A percentile compares a stretch with the other conserved stretches of the same genome.
These are phyloP conservation scores for Channa argus DNA, from an alignment of 2,113 vertebrate genomes.

Conservation along the genomic window DNA sequence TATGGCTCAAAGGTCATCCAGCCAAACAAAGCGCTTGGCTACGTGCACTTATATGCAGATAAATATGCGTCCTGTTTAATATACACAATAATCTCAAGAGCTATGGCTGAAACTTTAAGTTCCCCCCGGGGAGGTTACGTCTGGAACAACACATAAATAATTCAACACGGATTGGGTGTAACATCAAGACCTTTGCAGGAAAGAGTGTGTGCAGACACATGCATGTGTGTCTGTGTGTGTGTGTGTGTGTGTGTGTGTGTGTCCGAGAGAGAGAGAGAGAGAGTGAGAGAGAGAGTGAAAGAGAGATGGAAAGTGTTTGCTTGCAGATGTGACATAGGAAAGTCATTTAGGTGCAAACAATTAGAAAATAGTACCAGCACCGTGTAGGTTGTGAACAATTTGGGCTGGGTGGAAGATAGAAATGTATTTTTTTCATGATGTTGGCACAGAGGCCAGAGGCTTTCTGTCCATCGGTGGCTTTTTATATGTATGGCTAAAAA, in stretches of 20 bases:
- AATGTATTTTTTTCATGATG: background rate
- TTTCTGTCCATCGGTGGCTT: too few relatives aligned
- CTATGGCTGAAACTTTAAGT: constrained; percentile 42
- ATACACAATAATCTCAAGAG: constrained; percentile 28
- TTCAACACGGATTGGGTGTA: constrained; percentile 57
- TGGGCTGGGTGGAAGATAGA: background rate
- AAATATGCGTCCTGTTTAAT: constrained; percentile 40
- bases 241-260: too few relatives aligned
- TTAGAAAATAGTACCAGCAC: background rate
- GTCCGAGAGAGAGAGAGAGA: background rate
- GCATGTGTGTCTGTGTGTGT: background rate
- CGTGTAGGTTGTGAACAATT: background rate
- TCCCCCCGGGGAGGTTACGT: constrained; percentile 58
- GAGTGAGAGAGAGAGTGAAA: background rate
- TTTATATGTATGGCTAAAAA: too few relatives aligned
- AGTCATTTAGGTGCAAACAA: background rate
- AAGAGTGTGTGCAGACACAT: constrained; percentile 14
- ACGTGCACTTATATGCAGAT: constrained; percentile 20
- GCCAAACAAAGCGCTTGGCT: constrained; percentile 14
- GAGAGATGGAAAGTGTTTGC: background rate
- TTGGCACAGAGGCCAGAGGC: background rate
- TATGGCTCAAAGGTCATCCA: constrained; percentile 38
- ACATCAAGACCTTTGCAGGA: constrained; percentile 50
- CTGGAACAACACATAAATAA: constrained; percentile 69
- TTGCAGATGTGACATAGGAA: constrained; percentile 13